Base-by-base conservation (phyloP, 2,888 invertebrate genomes). In the Aphelenchoides bicaudatus region DNA sequence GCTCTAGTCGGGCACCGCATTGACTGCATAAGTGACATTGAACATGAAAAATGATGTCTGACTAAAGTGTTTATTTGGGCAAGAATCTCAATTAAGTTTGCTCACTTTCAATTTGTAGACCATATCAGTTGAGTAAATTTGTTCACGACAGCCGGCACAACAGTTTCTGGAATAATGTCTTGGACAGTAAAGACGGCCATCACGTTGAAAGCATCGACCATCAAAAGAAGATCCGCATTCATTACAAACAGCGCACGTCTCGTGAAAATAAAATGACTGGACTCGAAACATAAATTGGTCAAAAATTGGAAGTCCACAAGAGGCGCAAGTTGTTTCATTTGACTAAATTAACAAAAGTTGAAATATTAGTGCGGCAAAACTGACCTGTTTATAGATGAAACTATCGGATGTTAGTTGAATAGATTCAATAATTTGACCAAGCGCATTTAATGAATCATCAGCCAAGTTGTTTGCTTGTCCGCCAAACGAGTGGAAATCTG, bases 201-300 rank as follows among this genome's bases (percentile, higher is more conserved):
- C 93, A 78, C 93, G 85, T 75, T 90, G 91, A 85, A 92, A 98
- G 85, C 98, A 98, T 84, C 93, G 94, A 82, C 94, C 94, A 39
- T 89, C 89, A 77, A 98, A 86, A 65, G 88, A 87, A 79, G 86
- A 86, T 80, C 89, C 87, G 84, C 96, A 98, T 83, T 94, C 92
- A 80, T 87, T 88, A 83, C 96, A 98, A 77, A 91, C 87, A 67
- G 96, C 93, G 84, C 98, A 98, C 70, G 89, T 88, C 68, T 91
- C 88, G 83, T 98, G 98, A 92, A 94, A 96, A 79, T 91, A 3
- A 19, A 21, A 29, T 1, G 23, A 46, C n/a, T 46, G 46, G 1
- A 54, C 55, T n/a, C 34, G 31, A 1, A 52, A 38, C n/a, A 54
- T 19, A 3, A 46, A 54, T 8, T 29, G 43, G 27, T 54, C 55